A percentile compares a stretch with the other conserved stretches of the same genome.
phyloP scores from a whole-genome alignment of 2,797 vertebrate species.

The Bucorvus abyssinicus region DNA sequence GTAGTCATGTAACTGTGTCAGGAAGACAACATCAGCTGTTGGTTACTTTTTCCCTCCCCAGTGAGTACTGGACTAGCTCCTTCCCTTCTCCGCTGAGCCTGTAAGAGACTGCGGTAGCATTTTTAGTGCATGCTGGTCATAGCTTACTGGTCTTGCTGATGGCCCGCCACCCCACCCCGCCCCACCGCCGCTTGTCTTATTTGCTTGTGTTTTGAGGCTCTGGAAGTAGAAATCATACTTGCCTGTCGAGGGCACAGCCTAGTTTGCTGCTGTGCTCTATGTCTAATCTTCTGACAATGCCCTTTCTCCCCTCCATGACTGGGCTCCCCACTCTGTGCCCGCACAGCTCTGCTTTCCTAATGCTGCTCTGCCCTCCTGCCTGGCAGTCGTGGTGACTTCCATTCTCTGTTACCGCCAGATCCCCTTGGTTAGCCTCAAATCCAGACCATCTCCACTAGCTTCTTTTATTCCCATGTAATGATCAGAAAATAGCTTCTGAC shows the following conservation, averaged over 20 bases:
- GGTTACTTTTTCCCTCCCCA: background rate
- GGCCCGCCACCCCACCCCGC: background rate
- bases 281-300: background rate
- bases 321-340: background rate
- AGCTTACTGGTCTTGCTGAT: background rate
- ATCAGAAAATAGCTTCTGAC: background rate
- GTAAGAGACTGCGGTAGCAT: background rate
- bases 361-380: background rate
- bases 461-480: background rate
- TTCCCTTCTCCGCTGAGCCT: background rate
- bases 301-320: rapidly evolving
- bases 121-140: background rate
- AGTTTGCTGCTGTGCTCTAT: background rate
- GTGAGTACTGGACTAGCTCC: background rate
- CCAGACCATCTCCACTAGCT: background rate
- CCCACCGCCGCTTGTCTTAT: too few species aligned
- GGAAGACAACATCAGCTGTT: background rate
- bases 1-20: background rate
- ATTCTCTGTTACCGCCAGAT: background rate
- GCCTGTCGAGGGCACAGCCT: background rate
- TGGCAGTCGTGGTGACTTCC: rapidly evolving
- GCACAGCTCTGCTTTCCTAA: background rate
- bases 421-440: background rate
- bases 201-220: background rate
- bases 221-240: background rate